Conservation (phyloP, 1,140 invertebrate genomes). For the Bombyx mori region ASM3026992v2 NC_085119.1:10991501-10992000, state of each 20-base stretch:
- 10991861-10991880: neutral
- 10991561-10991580: too few relatives aligned
- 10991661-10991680: constrained; percentile 6
- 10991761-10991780: constrained; percentile 62
- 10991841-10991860: constrained; percentile 2
- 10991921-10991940: too few relatives aligned
- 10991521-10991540: constrained; percentile 74
- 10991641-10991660: neutral
- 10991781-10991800: constrained; percentile 47
- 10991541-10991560: constrained; percentile 60
- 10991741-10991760: constrained; percentile 69
- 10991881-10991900: neutral
- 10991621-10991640: neutral
- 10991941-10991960: too few relatives aligned
- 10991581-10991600: too few relatives aligned
- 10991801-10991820: constrained; percentile 60
- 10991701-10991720: constrained; percentile 62
- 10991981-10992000: too few relatives aligned
- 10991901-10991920: too few relatives aligned
- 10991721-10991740: constrained; percentile 42
- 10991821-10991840: constrained; percentile 67
- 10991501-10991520: constrained; percentile 43
- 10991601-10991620: too few relatives aligned
- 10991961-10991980: too few relatives aligned
- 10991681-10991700: constrained; percentile 56